phyloP scores from a whole-genome alignment of 2,797 vertebrate genomes.

The Gastrophryne carolinensis region DNA sequence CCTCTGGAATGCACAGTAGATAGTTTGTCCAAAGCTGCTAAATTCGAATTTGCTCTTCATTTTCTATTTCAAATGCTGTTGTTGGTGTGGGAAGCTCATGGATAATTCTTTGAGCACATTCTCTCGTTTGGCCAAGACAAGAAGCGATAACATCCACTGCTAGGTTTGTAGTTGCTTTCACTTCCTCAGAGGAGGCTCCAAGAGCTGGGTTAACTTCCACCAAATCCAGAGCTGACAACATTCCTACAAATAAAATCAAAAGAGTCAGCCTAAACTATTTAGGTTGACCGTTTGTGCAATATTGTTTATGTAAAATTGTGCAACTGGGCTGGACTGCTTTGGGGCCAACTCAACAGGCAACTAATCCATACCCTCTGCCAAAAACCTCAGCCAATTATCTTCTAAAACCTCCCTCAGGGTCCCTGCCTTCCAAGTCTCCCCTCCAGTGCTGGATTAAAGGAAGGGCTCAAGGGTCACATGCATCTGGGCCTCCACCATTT shows the following conservation, averaged over 20 bases:
- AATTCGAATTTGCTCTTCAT: conserved; percentile 71
- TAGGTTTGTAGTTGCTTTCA: conserved; percentile 81
- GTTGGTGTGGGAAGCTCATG: conserved; percentile 74
- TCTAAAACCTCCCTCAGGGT: no score
- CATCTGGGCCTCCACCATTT: no score
- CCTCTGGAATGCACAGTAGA: no score
- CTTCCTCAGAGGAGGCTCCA: conserved; percentile 79
- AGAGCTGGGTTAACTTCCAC: conserved; percentile 92
- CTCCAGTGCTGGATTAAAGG: no score
- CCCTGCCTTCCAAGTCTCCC: no score
- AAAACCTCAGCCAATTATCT: background rate
- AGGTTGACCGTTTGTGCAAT: no score
- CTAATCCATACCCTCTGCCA: background rate
- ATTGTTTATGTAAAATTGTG: no score
- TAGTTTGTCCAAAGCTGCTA: no score
- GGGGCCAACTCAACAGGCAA: no score
- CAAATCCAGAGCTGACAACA: conserved; percentile 91
- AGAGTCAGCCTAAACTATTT: no score
- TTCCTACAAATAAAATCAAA: conserved; percentile 67
- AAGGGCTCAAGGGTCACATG: no score
- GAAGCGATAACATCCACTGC: conserved; percentile 90
- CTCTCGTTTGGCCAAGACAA: conserved; percentile 88
- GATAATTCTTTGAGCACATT: conserved; percentile 76
- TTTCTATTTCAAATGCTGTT: conserved; percentile 73
- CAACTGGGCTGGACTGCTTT: no score